phyloP scores from a whole-genome alignment of 1,140 invertebrate species.

The Conopomorpha cramerella region DNA sequence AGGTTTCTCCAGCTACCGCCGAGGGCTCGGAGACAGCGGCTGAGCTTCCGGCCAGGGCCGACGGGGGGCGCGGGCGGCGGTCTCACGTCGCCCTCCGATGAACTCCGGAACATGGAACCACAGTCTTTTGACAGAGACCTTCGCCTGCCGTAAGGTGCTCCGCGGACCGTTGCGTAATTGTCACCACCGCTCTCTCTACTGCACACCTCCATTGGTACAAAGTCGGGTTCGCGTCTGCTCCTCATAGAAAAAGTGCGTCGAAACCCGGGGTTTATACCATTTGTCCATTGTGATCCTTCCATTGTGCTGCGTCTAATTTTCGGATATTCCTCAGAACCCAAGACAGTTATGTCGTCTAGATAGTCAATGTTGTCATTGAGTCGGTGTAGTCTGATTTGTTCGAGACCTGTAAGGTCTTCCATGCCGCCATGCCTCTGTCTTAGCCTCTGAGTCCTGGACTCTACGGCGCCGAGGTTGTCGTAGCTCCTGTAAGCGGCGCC shows the following conservation, averaged over 20 bases:
- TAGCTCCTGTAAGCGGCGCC: slow-evolving; percentile 62
- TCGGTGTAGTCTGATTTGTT: slow-evolving; percentile 20
- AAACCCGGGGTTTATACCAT: slow-evolving; percentile 38
- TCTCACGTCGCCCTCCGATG: slow-evolving; percentile 57
- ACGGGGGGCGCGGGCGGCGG: slow-evolving; percentile 27
- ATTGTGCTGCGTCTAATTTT: slow-evolving; percentile 44
- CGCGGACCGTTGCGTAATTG: slow-evolving; percentile 49
- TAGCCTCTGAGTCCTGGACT: slow-evolving; percentile 24
- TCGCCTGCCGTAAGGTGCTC: slow-evolving; percentile 42
- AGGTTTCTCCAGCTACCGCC: slow-evolving; percentile 70
- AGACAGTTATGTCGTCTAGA: slow-evolving; percentile 51
- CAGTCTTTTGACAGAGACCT: slow-evolving; percentile 39
- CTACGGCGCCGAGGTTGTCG: slow-evolving; percentile 44
- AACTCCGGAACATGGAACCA: slow-evolving; percentile 46
- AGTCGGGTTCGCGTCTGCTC: slow-evolving; percentile 30
- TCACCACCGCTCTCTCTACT: slow-evolving; percentile 29
- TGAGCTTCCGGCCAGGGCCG: slow-evolving; percentile 53
- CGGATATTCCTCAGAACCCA: slow-evolving; percentile 53
- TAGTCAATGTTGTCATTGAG: slow-evolving; percentile 21
- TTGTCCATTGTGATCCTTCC: too few relatives aligned
- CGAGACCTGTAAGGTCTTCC: slow-evolving; percentile 38
- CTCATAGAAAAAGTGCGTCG: slow-evolving; percentile 45
- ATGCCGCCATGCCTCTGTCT: slow-evolving; percentile 36
- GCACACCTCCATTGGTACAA: slow-evolving; percentile 47
- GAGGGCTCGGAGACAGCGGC: slow-evolving; percentile 64